These are phyloP conservation scores for Leptinotarsa defecta DNA, from an alignment of 1,140 invertebrate genomes.

Conservation along the genomic window DNA sequence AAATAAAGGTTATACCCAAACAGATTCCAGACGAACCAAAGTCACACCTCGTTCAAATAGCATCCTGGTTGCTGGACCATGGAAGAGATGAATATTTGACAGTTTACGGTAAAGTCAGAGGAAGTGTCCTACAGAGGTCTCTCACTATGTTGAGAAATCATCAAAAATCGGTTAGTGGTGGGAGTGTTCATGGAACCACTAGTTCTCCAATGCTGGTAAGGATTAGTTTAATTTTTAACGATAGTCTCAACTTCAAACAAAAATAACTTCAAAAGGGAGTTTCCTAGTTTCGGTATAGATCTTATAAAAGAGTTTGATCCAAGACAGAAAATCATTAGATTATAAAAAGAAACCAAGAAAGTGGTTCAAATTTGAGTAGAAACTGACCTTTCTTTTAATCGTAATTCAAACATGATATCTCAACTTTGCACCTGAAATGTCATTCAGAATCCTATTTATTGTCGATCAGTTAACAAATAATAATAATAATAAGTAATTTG, in stretches of 20 bases:
- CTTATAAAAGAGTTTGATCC: no score
- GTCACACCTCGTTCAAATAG: conserved; percentile 76
- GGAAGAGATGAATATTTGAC: conserved; percentile 79
- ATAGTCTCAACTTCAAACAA: neutral
- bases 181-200: conserved; percentile 58
- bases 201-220: conserved; percentile 55
- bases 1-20: conserved; percentile 38
- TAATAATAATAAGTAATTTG: no score
- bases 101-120: conserved; percentile 79
- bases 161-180: conserved; percentile 75
- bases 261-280: no score
- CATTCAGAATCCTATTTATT: no score
- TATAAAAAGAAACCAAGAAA: no score
- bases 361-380: no score
- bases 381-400: no score
- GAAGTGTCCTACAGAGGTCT: conserved; percentile 75
- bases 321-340: no score
- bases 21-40: conserved; percentile 62
- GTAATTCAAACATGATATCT: no score
- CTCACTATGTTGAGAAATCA: conserved; percentile 80
- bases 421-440: no score
- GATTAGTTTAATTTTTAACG: neutral
- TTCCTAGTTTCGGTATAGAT: no score
- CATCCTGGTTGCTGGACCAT: conserved; percentile 82
- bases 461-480: no score